These are phyloP conservation scores for Lacanobia oleracea DNA, from an alignment of 2,888 invertebrate species.

Conservation along the genomic window DNA sequence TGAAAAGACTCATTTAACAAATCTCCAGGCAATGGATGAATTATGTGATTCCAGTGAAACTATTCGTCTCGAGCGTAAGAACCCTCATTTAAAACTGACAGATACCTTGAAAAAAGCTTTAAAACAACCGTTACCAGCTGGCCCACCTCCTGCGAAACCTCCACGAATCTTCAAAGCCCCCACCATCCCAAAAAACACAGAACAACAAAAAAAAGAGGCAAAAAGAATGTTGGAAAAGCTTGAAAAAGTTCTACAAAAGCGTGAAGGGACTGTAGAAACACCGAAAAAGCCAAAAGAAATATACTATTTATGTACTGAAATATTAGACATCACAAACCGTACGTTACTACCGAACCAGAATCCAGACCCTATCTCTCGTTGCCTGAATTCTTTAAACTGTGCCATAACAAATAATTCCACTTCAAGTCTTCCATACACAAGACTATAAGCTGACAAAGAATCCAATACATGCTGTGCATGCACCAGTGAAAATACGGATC, in stretches of 20 bases:
- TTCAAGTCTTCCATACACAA: conserved; percentile 83
- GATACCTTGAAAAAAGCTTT: conserved; percentile 92
- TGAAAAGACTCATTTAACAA: conserved; percentile 69
- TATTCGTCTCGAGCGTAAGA: conserved; percentile 84
- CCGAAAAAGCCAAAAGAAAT: conserved; percentile 84
- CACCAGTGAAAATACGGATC: conserved; percentile 72
- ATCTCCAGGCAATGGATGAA: conserved; percentile 80
- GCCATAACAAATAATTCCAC: conserved; percentile 80
- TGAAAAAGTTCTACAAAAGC: conserved; percentile 90
- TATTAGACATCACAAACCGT: conserved; percentile 83
- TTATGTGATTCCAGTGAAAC: conserved; percentile 85
- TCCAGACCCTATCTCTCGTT: conserved; percentile 79
- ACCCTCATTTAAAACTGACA: conserved; percentile 85
- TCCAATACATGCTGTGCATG: conserved; percentile 74
- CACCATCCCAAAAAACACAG: conserved; percentile 72
- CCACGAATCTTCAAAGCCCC: conserved; percentile 91
- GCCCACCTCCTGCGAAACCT: conserved; percentile 94
- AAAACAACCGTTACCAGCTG: conserved; percentile 92
- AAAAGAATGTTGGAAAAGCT: conserved; percentile 92
- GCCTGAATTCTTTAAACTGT: conserved; percentile 86
- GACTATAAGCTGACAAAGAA: conserved; percentile 69
- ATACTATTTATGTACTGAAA: conserved; percentile 88
- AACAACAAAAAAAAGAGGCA: conserved; percentile 86
- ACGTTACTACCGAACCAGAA: conserved; percentile 76
- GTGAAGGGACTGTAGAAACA: conserved; percentile 75